Evolutionary conservation across 2,888 invertebrate species (phyloP).

Genomic region (Andrena fulva): DNA sequence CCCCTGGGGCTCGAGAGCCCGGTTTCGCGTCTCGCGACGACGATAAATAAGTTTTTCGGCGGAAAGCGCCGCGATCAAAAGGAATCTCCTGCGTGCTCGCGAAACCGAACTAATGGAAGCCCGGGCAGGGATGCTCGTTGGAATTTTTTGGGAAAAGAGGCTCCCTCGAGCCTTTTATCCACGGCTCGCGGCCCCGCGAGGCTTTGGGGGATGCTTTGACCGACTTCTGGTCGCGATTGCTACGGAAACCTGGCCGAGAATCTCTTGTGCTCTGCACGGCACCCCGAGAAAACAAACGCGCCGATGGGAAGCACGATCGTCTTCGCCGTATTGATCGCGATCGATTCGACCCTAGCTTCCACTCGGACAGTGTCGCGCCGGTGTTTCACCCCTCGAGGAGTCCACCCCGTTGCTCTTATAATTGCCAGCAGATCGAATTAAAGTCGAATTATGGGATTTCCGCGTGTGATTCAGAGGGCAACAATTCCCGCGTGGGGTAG

Average conservation of each 20-base stretch:
- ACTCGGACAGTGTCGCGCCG: neutral
- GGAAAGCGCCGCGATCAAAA: constrained; percentile 40
- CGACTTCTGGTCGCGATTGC: constrained; percentile 5
- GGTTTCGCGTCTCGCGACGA: constrained; percentile 16
- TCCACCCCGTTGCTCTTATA: constrained; percentile 11
- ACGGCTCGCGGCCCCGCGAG: neutral
- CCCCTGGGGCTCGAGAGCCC: neutral
- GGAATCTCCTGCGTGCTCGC: neutral
- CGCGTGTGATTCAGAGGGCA: constrained; percentile 75
- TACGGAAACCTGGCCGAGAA: neutral
- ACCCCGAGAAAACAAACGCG: neutral
- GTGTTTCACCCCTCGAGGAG: neutral
- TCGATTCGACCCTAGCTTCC: neutral
- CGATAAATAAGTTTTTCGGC: constrained; percentile 43
- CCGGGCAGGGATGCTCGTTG: neutral
- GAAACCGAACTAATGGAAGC: constrained; percentile 8
- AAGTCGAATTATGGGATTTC: constrained; percentile 82
- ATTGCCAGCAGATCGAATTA: constrained; percentile 77
- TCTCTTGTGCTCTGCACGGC: neutral
- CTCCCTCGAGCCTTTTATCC: neutral
- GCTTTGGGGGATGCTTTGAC: constrained; percentile 2
- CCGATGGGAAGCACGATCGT: neutral
- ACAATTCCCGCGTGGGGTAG: constrained; percentile 65
- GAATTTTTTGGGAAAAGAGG: neutral
- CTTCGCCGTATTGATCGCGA: constrained; percentile 38